phyloP scores from a whole-genome alignment of 2,113 vertebrate genomes.

The Mustela nigripes region DNA sequence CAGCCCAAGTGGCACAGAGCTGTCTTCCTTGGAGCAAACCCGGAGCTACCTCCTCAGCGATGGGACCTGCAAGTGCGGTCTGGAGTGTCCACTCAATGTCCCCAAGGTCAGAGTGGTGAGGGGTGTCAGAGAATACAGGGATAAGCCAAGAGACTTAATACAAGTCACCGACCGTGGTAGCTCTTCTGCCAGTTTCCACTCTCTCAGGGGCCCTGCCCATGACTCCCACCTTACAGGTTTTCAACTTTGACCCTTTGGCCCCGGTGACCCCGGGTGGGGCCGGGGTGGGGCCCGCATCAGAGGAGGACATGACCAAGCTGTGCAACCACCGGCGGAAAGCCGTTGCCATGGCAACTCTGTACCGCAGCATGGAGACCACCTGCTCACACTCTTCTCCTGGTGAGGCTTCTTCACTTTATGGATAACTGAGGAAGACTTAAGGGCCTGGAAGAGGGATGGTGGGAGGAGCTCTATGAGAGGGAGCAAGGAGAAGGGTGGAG shows the following conservation, averaged over 20 bases:
- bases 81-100: constrained; percentile 94
- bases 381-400: constrained; percentile 85
- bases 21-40: constrained; percentile 94
- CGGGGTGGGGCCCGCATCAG: constrained; percentile 90
- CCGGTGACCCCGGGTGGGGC: constrained; percentile 87
- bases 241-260: constrained; percentile 94
- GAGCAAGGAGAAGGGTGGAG: not conserved
- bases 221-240: constrained; percentile 88
- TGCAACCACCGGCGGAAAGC: constrained; percentile 97
- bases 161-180: not conserved
- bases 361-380: constrained; percentile 93
- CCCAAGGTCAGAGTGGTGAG: constrained; percentile 90
- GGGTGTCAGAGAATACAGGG: not conserved
- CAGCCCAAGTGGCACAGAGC: constrained; percentile 92
- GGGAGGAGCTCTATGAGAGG: not conserved
- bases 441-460: not conserved
- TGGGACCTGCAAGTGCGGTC: constrained; percentile 96
- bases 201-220: constrained; percentile 16
- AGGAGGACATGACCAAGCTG: constrained; percentile 98
- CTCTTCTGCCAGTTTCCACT: not conserved
- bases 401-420: constrained; percentile 55
- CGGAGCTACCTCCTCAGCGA: constrained; percentile 94
- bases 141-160: not conserved
- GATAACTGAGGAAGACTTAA: not conserved
- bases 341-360: constrained; percentile 95